phyloP scores from a whole-genome alignment of 2,113 vertebrate genomes.

The Panurus biarmicus region DNA sequence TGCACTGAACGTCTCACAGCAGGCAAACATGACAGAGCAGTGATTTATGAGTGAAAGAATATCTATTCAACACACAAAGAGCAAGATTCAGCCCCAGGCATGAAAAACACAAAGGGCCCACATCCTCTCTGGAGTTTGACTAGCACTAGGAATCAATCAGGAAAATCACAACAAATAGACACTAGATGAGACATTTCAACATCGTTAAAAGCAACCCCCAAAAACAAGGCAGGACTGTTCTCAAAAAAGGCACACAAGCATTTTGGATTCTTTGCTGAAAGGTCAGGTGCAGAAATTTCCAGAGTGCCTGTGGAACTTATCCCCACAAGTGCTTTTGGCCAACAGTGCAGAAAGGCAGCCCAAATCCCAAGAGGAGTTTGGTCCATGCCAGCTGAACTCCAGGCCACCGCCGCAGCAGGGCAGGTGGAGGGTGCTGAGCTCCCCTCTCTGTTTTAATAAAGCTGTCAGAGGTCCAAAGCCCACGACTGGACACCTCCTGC shows the following conservation, averaged over 20 bases:
- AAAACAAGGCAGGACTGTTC: background rate
- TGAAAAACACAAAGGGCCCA: background rate
- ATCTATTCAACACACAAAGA: background rate
- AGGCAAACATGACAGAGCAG: background rate
- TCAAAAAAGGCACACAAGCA: background rate
- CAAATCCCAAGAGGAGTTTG: background rate
- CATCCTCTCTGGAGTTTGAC: background rate
- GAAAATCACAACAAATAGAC: background rate
- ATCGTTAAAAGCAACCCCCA: background rate
- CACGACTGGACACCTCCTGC: background rate
- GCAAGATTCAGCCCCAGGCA: background rate
- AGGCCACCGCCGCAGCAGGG: background rate
- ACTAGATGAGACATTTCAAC: background rate
- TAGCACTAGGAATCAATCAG: background rate
- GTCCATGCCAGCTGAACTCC: background rate
- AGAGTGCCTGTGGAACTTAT: background rate
- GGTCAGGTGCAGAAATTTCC: background rate
- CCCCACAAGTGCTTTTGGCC: background rate
- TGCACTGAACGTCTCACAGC: slow-evolving; percentile 12
- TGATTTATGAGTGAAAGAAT: slow-evolving; percentile 19
- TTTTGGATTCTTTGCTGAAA: background rate
- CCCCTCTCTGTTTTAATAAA: background rate
- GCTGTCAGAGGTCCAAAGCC: background rate
- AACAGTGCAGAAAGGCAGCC: background rate
- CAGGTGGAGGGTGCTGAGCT: background rate